A percentile compares a stretch with the other conserved stretches of the same genome.
These are phyloP conservation scores for Pseudochromis fuscus DNA, from an alignment of 2,797 vertebrate species.

Conservation along the genomic window DNA sequence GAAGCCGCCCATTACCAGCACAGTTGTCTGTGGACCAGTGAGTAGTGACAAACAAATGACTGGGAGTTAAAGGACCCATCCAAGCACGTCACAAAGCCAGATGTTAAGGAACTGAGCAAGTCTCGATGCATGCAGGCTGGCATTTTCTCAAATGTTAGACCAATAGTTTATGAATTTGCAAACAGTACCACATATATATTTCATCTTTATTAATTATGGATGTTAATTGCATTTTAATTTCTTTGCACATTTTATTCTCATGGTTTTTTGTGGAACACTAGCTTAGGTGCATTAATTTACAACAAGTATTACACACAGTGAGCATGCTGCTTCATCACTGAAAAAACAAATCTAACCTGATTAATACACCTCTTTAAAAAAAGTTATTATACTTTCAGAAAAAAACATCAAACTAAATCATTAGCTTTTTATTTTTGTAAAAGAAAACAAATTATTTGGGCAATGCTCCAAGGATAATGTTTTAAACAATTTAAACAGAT, in stretches of 20 bases:
- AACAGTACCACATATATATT: no score
- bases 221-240: not conserved
- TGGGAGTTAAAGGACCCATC: not conserved
- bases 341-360: not conserved
- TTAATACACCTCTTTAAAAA: not conserved
- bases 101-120: not conserved
- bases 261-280: no score
- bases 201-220: not conserved
- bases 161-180: not conserved
- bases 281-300: no score
- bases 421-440: not conserved
- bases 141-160: not conserved
- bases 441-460: not conserved
- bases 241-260: no score
- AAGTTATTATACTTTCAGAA: not conserved
- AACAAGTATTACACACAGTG: no score
- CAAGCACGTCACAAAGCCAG: not conserved
- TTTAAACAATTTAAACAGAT: not conserved
- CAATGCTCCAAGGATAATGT: no score
- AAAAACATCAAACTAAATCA: not conserved
- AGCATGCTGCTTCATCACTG: no score
- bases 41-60: conserved; percentile 3
- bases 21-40: not conserved
- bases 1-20: not conserved
- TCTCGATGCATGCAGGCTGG: no score